A percentile compares a stretch with the other conserved stretches of the same genome.
Conservation (phyloP, 2,113 vertebrate genomes). For the Scortum barcoo region DNA sequence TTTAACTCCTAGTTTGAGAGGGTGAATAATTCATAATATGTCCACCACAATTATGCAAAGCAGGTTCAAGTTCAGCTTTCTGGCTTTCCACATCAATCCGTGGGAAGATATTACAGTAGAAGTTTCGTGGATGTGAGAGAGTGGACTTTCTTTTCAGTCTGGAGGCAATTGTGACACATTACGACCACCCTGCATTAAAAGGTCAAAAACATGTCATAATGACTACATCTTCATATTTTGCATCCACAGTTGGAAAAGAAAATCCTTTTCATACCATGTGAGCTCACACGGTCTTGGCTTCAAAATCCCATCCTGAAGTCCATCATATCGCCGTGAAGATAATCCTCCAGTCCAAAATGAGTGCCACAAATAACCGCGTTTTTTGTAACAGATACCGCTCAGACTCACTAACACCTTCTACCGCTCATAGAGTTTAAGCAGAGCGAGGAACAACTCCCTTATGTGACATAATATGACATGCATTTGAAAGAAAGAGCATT, state of each 20-base stretch:
- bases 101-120: background rate
- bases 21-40: slow-evolving; percentile 54
- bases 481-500: too few species aligned
- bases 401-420: too few species aligned
- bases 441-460: too few species aligned
- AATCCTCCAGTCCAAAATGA: too few species aligned
- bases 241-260: background rate
- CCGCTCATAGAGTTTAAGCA: too few species aligned
- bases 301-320: too few species aligned
- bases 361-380: too few species aligned
- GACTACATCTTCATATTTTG: background rate
- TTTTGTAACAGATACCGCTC: too few species aligned
- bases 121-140: background rate
- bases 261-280: background rate
- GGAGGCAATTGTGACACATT: slow-evolving; percentile 14
- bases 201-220: background rate
- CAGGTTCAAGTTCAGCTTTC: slow-evolving; percentile 24
- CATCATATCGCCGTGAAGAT: too few species aligned
- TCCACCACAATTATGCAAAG: slow-evolving; percentile 50
- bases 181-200: slow-evolving; percentile 3
- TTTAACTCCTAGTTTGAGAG: slow-evolving; percentile 4
- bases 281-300: too few species aligned
- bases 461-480: too few species aligned
- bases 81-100: slow-evolving; percentile 1
- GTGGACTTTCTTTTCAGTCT: background rate